Percentiles rank a stretch among this genome's conserved stretches.
Evolutionary conservation across 2,113 vertebrate genomes (phyloP).

Genomic region (Pterocles gutturalis): DNA sequence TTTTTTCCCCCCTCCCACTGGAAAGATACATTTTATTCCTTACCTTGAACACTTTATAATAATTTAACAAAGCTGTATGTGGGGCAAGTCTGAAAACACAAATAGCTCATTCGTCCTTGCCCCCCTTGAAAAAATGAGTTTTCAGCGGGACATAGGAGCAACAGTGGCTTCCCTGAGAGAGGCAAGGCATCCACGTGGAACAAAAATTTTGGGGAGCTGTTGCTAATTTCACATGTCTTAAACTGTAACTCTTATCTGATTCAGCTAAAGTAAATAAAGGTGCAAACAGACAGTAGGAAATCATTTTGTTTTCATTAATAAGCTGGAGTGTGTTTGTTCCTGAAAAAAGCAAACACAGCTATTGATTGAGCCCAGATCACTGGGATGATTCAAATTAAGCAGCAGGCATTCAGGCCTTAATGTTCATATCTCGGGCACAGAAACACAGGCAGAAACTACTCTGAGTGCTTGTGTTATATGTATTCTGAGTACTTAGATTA

Average conservation of each 20-base stretch:
- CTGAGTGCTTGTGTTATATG: not conserved
- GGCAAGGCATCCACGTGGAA: not conserved
- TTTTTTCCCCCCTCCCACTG: fast-evolving
- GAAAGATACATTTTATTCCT: not conserved
- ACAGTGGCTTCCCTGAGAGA: not conserved
- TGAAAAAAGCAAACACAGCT: not conserved
- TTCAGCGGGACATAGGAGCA: fast-evolving
- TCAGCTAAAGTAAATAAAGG: not conserved
- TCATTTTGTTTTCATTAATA: not conserved
- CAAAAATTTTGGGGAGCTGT: not conserved
- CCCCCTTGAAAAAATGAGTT: not conserved
- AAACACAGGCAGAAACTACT: not conserved
- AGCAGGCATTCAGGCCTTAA: not conserved
- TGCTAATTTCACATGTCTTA: not conserved
- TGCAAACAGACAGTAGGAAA: not conserved
- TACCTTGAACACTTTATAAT: not conserved
- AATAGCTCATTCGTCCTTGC: not conserved
- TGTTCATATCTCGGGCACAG: not conserved
- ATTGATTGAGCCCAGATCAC: not conserved
- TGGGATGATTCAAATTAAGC: not conserved
- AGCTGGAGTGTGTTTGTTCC: not conserved
- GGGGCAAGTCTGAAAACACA: not conserved
- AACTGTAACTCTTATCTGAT: not conserved
- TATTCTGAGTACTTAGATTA: not conserved
- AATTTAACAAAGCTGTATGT: not conserved